These are phyloP conservation scores for Poecilia wingei DNA, from an alignment of 2,797 vertebrate species.

Conservation along the genomic window DNA sequence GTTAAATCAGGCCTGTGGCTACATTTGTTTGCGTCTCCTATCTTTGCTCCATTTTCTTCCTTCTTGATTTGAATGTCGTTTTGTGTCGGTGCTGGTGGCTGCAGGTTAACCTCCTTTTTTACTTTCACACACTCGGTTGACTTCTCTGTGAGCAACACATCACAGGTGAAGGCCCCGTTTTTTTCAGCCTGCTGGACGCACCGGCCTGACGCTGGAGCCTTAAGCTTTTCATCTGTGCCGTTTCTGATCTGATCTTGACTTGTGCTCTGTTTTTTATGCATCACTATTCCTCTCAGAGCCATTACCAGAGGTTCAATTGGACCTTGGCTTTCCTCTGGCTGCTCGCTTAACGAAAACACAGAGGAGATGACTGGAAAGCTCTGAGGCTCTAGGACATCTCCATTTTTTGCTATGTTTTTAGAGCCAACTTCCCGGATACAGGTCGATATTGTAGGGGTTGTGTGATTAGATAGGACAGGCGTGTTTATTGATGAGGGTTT, in stretches of 20 bases:
- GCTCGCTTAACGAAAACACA: slow-evolving; percentile 90
- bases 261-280: slow-evolving; percentile 51
- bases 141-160: not conserved
- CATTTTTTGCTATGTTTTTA: slow-evolving; percentile 16
- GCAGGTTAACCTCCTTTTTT: slow-evolving; percentile 36
- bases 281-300: slow-evolving; percentile 73
- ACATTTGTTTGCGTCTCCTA: not conserved
- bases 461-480: slow-evolving; percentile 10
- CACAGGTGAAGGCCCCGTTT: not conserved
- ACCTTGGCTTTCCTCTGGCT: slow-evolving; percentile 56
- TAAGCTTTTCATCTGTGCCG: slow-evolving; percentile 9
- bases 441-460: slow-evolving; percentile 34
- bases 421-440: slow-evolving; percentile 37
- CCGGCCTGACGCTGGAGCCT: not conserved
- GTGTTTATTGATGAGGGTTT: slow-evolving; percentile 14
- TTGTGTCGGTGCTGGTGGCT: not conserved
- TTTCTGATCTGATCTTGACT: slow-evolving; percentile 22
- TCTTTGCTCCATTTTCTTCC: slow-evolving; percentile 19
- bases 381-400: slow-evolving; percentile 40
- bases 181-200: slow-evolving; percentile 16
- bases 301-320: slow-evolving; percentile 69
- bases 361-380: slow-evolving; percentile 93
- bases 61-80: slow-evolving; percentile 37
- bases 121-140: slow-evolving; percentile 44
- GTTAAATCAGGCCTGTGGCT: not conserved